Evolutionary conservation across 1,140 invertebrate genomes (phyloP).

Genomic region (Aleiodes sp.): DNA sequence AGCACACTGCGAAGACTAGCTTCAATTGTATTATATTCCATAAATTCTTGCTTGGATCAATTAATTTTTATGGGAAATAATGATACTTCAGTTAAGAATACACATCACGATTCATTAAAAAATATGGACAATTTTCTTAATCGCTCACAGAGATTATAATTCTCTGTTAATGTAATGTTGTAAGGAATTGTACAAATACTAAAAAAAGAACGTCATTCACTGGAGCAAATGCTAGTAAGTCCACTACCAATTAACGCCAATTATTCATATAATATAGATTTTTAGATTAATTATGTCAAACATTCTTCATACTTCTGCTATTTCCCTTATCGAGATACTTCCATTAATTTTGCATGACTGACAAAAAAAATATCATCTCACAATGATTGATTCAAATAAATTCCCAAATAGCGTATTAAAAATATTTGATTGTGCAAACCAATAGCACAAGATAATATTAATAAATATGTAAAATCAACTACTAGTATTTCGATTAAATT

Average conservation of each 20-base stretch:
- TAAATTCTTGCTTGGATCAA: background rate
- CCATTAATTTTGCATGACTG: background rate
- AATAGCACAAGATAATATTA: background rate
- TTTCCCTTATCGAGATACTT: background rate
- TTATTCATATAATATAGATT: background rate
- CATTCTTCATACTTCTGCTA: background rate
- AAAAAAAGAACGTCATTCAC: too few species aligned
- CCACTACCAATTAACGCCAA: too few species aligned
- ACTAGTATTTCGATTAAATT: conserved; percentile 54
- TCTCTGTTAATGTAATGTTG: too few species aligned
- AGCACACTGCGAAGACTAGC: conserved; percentile 16
- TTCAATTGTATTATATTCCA: background rate
- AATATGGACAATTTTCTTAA: too few species aligned
- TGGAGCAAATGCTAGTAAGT: too few species aligned
- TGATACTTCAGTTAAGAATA: too few species aligned
- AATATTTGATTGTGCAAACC: background rate
- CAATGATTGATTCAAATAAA: too few species aligned
- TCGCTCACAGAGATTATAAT: too few species aligned
- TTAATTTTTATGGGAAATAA: background rate
- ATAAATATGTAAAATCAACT: conserved; percentile 46
- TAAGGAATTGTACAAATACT: too few species aligned
- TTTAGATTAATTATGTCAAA: background rate
- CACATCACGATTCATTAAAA: too few species aligned
- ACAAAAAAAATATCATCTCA: background rate
- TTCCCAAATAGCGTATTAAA: too few species aligned